Base-by-base conservation (phyloP, 2,888 invertebrate genomes). In the Epinotia brunnichana region DNA sequence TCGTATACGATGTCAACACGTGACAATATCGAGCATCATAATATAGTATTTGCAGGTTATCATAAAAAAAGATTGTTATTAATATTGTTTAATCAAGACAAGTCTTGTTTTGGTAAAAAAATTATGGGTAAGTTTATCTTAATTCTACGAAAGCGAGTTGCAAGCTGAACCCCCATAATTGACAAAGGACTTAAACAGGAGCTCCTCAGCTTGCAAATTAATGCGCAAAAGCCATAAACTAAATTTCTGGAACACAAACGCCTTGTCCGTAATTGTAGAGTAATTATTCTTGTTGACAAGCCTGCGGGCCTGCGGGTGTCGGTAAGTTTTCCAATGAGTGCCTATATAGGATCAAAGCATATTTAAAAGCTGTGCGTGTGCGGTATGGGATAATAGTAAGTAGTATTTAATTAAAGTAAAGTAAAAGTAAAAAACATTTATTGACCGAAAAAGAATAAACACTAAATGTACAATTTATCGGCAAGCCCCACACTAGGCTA, bases 171-270 rank as follows among this genome's bases (percentile, higher is more conserved):
- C 19, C 11, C 56, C 13, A 24, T 56, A 56, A 56, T 11, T 56
- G 13, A 54, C 39, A 41, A 64, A 21, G 21, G 39, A 54, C 39
- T 53, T 29, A 48, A 44, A 24, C 24, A n/a, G 39, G 19, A 64
- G 54, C 19, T 51, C 9, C 53, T 64, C 3, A 41, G 53, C 54
- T 54, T 54, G 41, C 54, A 66, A 66, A 54, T 66, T 41, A 54
- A 21, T 39, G 21, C 39, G 19, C 54, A 56, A 41, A 54, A 66
- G 39, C 64, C n/a, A 66, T 66, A 66, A 64, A 64, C 54, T 64
- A 39, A 66, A 66, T 54, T 54, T 56, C 41, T 24, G 39, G 35
- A 54, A 39, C 35, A n/a, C 53, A 39, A 64, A 66, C 41, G 64
- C n/a, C 54, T 66, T 53, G 56, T 29, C 24, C 17, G 54, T 66